These are phyloP conservation scores for Coendou prehensilis DNA, from an alignment of 2,797 vertebrate genomes.

Conservation along the genomic window DNA sequence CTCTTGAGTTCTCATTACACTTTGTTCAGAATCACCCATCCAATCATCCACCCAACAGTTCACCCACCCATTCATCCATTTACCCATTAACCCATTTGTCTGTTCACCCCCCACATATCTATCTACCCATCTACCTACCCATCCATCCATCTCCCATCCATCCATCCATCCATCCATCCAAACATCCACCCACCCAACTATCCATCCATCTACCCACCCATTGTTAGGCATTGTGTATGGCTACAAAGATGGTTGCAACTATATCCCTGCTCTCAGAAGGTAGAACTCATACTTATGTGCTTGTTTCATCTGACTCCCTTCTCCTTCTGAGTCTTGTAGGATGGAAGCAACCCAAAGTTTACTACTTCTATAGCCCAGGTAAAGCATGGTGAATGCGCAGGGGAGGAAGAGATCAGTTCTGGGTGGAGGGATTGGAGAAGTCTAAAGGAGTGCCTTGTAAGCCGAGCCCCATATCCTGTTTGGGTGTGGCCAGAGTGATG, in stretches of 20 bases:
- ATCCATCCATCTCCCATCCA: background rate
- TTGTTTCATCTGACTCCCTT: background rate
- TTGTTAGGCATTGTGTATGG: accelerated
- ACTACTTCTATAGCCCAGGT: background rate
- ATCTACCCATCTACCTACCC: background rate
- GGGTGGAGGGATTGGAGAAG: background rate
- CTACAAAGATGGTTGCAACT: background rate
- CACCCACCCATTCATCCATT: background rate
- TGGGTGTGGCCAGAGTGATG: accelerated
- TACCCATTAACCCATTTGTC: background rate
- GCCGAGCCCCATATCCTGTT: background rate
- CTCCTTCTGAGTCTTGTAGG: background rate
- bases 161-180: background rate
- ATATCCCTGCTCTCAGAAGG: background rate
- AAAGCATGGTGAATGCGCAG: too few relatives aligned
- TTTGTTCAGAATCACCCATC: background rate
- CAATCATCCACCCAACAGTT: background rate
- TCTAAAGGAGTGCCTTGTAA: background rate
- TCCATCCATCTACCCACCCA: too few relatives aligned
- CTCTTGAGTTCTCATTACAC: background rate
- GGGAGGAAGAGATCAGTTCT: background rate
- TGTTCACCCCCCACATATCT: background rate
- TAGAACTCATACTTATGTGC: background rate
- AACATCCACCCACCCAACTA: accelerated
- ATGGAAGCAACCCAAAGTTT: background rate